Evolutionary conservation across 2,113 vertebrate genomes (phyloP), one percentile per base, ranked within the genome.

Genomic region (Hiodon alosoides): DNA sequence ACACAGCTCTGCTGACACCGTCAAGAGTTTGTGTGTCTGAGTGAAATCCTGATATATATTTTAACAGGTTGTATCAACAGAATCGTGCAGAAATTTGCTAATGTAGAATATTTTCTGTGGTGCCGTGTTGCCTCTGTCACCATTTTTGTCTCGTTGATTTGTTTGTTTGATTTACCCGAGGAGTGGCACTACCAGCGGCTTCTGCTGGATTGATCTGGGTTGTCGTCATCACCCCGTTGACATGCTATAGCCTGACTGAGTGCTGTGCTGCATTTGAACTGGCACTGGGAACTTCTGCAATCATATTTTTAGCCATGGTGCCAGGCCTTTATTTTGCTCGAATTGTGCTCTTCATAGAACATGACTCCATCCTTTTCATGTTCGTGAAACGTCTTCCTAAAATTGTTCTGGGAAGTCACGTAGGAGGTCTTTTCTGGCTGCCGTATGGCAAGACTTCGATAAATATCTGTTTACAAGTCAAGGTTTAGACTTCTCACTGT

Each of bases 391-490:
- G 2, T 51, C 69, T 82, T 78, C 80, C 7, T 47, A 53, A 81
- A 82, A 82, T 77, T 67, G 60, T 79, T 77, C 55, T 74, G 64
- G 82, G 68, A 78, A 78, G 67, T 73, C 76, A 76, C 67, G 3
- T 67, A 67, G 81, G 77, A 75, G 61, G 61, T 75, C 65, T 17
- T 66, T 71, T 65, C 73, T 76, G 58, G 31, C 17, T 78, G 78
- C 79, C 77, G 73, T 48, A 71, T 74, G 31, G 64, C 69, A 77
- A 78, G 75, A 72, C 67, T 71, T 73, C 31, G 64, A 78, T 73
- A 84, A 80, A 73, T 72, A 62, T 82, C 67, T 80, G 67, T 86
- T 85, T 85, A 75, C 81, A 68, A 48, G 62, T 48, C 74, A 72
- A 71, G 71, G 74, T 77, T 77, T 72, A 71, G 68, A 70, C 17